Base-by-base conservation (phyloP, 23 tunicate species). In the Styela plicata region DNA sequence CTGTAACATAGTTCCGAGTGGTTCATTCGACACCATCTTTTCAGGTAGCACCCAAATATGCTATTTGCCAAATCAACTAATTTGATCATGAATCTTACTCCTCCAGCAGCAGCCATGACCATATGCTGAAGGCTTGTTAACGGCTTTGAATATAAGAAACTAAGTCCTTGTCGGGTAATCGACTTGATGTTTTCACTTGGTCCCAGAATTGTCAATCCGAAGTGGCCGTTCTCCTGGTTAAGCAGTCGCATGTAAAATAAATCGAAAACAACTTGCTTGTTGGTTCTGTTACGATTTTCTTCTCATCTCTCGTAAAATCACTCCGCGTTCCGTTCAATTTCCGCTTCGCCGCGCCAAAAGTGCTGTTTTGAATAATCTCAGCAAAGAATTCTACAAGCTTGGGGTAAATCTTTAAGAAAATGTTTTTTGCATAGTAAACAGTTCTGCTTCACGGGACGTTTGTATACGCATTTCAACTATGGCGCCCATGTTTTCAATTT, bases 361-460 rank as follows among this genome's bases (percentile, higher is more conserved):
- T 93, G 80, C 98, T 93, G 87, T 95, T 95, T 80, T 95, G 96
- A 20, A 95, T 95, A 69, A 95, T 89, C 57, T 95, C 99, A 67
- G 96, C 78, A 52, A 95, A 34, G 23, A 95, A 90, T 31, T 95
- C 96, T 23, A 95, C 99, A 80, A n/a, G 98, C 98, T 88, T 82
- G 83, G 5, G 98, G 98, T 31, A 93, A 64, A 63, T 93, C 98
- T 93, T 88, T 93, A n/a, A 34, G 95, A 90, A 69, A 93, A 93
- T 3, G 98, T 82, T 74, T n/a, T 95, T 90, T 25, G 95, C 95
- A 62, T 95, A 95, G 70, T 95, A 95, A 7, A 90, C 95, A 30
- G 99, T 95, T n/a, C 63, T 95, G 99, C 68, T 95, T n/a, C 99
- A 63, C 99, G 80, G 2, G 99, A 95, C n/a, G n/a, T n/a, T n/a